phyloP scores from a whole-genome alignment of 1,140 invertebrate genomes.

The Macrobrachium rosenbergii region DNA sequence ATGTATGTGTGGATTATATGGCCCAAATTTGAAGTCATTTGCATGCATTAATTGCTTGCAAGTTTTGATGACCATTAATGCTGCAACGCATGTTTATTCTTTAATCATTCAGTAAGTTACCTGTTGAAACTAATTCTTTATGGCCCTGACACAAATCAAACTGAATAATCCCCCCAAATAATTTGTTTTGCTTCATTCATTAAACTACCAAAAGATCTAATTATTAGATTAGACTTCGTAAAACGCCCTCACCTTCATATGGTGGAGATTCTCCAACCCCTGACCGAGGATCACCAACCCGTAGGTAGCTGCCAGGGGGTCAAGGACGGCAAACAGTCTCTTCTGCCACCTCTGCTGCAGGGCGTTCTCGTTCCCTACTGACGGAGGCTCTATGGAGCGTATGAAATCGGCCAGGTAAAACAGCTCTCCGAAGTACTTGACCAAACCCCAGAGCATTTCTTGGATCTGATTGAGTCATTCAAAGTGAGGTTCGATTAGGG shows the following conservation, averaged over 20 bases:
- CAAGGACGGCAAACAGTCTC: slow-evolving; percentile 20
- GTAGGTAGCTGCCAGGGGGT: slow-evolving; percentile 36
- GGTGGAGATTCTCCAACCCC: slow-evolving; percentile 47
- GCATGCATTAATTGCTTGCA: no score
- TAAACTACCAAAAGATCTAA: no score
- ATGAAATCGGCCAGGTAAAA: slow-evolving; percentile 50
- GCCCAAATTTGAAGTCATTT: no score
- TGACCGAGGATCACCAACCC: slow-evolving; percentile 45
- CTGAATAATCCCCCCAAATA: no score
- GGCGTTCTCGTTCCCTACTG: slow-evolving; percentile 35
- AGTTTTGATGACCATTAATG: no score
- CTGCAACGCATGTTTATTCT: no score
- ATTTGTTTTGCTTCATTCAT: no score
- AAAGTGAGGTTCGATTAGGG: background rate
- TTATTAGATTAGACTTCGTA: no score
- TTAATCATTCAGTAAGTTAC: no score
- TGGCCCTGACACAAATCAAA: no score
- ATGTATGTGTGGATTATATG: no score
- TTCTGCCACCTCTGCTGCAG: slow-evolving; percentile 30
- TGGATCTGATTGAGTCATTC: slow-evolving; percentile 20
- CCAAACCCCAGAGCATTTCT: slow-evolving; percentile 34
- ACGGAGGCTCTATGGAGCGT: slow-evolving; percentile 39
- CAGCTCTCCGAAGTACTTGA: slow-evolving; percentile 51
- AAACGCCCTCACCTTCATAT: slow-evolving; percentile 50
- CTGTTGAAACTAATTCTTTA: no score